phyloP scores from a whole-genome alignment of 2,113 vertebrate species.

The Reinhardtius hippoglossoides region DNA sequence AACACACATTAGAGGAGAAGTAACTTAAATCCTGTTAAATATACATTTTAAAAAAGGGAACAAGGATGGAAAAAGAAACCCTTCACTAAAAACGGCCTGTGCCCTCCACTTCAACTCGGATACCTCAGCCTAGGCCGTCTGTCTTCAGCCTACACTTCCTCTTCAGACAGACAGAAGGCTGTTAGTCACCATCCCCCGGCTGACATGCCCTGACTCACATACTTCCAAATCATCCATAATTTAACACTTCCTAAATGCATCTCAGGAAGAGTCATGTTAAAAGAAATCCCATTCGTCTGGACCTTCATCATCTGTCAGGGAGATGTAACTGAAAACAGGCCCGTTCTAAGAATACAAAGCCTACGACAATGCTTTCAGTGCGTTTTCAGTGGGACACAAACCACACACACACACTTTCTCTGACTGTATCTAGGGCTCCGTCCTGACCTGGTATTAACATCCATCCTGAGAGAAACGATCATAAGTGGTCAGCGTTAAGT shows the following conservation, averaged over 20 bases:
- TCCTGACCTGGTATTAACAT: no score
- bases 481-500: no score
- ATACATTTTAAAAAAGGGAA: constrained; percentile 4
- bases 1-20: constrained; percentile 36
- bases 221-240: constrained; percentile 37
- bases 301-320: constrained; percentile 56
- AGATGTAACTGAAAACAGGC: constrained; percentile 61
- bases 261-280: constrained; percentile 59
- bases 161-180: constrained; percentile 41
- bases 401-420: not conserved
- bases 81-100: constrained; percentile 26
- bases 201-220: constrained; percentile 67
- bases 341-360: constrained; percentile 20
- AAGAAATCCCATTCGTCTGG: constrained; percentile 10
- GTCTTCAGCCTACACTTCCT: constrained; percentile 46
- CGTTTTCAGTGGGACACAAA: not conserved
- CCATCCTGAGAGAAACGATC: no score
- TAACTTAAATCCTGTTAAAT: constrained; percentile 16
- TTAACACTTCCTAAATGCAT: constrained; percentile 51
- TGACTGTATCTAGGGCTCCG: no score
- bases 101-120: constrained; percentile 19
- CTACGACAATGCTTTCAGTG: not conserved
- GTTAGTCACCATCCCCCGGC: constrained; percentile 64
- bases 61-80: not conserved
- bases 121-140: constrained; percentile 25